Conservation (phyloP, 2,113 vertebrate species). For the Prunella fulvescens region DNA sequence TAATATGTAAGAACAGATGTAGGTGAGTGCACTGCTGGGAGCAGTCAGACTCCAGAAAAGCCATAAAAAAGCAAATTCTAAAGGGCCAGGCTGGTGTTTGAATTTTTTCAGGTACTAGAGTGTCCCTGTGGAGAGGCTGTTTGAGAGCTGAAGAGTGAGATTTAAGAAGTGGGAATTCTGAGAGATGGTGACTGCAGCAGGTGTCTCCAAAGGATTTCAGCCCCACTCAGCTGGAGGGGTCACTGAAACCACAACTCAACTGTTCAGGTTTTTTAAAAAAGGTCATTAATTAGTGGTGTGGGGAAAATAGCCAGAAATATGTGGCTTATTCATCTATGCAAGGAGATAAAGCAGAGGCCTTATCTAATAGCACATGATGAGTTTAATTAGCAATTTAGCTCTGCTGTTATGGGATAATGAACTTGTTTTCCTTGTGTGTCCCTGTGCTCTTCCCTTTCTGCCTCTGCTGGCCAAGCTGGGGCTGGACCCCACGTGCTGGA, state of each 20-base stretch:
- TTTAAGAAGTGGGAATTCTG: not conserved
- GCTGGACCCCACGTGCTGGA: not conserved
- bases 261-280: not conserved
- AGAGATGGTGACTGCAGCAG: not conserved
- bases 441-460: not conserved
- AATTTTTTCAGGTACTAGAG: not conserved
- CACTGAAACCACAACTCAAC: not conserved
- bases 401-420: not conserved
- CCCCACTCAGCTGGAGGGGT: not conserved
- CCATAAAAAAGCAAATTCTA: not conserved
- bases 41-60: not conserved
- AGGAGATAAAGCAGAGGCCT: not conserved
- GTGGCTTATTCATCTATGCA: not conserved
- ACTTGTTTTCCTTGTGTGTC: not conserved
- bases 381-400: constrained; percentile 36
- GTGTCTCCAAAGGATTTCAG: not conserved
- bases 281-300: not conserved
- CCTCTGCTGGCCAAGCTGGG: not conserved
- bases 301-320: not conserved
- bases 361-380: not conserved
- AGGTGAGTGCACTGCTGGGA: constrained; percentile 16
- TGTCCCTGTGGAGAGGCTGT: not conserved
- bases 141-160: not conserved
- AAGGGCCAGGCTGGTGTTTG: not conserved
- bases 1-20: not conserved